Conservation (phyloP, 2,888 invertebrate genomes). For the Cataglyphis albicans region DNA sequence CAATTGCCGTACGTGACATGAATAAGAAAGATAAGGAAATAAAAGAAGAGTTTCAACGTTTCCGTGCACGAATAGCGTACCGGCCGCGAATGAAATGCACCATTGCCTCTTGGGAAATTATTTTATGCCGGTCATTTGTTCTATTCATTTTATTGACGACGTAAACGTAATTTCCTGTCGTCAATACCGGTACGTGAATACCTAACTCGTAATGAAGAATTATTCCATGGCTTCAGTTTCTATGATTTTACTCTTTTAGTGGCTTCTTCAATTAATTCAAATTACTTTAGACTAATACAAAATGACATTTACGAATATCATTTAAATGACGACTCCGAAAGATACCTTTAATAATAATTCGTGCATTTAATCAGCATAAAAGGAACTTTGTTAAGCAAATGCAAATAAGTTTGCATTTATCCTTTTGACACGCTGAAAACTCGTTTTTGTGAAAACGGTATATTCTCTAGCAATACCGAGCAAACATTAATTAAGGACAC, state of each 20-base stretch:
- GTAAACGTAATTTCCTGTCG: constrained; percentile 52
- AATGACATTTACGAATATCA: not conserved
- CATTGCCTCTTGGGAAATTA: constrained; percentile 52
- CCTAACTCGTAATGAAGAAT: constrained; percentile 39
- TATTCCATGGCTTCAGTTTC: constrained; percentile 38
- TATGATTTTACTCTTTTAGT: constrained; percentile 29
- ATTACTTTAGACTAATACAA: constrained; percentile 29
- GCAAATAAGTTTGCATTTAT: constrained; percentile 27
- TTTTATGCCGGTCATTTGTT: constrained; percentile 54
- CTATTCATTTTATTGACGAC: constrained; percentile 48
- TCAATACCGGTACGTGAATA: constrained; percentile 40
- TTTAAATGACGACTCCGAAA: not conserved
- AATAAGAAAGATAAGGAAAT: constrained; percentile 50
- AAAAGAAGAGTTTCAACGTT: constrained; percentile 49
- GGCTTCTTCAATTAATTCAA: constrained; percentile 51
- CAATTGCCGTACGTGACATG: constrained; percentile 44
- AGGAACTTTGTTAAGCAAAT: constrained; percentile 24
- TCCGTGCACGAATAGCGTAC: constrained; percentile 43
- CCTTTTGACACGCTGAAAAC: not conserved
- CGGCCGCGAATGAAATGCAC: constrained; percentile 53
- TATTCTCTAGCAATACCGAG: constrained; percentile 44
- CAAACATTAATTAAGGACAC: constrained; percentile 61
- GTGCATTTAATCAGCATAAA: constrained; percentile 22
- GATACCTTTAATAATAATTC: constrained; percentile 23
- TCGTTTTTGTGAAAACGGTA: constrained; percentile 29